Evolutionary conservation across 1,140 invertebrate species (phyloP), one percentile per base, ranked within the genome.

Genomic region (Amphibalanus amphitrite): DNA sequence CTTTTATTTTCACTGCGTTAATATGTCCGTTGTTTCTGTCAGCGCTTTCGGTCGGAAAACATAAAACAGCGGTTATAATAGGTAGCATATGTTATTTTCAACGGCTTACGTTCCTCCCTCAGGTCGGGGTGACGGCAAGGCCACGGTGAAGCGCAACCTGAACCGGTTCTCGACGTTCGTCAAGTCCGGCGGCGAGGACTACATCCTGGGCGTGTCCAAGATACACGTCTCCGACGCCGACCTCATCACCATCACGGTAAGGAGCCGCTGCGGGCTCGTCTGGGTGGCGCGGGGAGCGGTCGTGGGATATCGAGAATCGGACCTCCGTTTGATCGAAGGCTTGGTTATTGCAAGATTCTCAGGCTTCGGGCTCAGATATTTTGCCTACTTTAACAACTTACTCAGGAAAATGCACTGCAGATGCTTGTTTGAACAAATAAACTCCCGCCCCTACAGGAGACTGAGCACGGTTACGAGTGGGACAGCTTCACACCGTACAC

Each of bases 111-210:
- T 28, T 70, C 70, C 67, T 73, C 71, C 70, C 68, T 70, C 47
- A 70, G 70, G 71, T 73, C 73, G 72, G 72, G 72, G 74, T 68
- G 75, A 75, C 33, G 72, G 71, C 26, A 75, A 75, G 65, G 74
- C 74, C 64, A 77, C 78, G 28, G 75, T 79, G 70, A 75, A 88
- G 78, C 92, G 90, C 81, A 91, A 87, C 80, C 85, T 88, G 74
- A 90, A 89, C 78, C 89, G 92, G 81, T 98, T 98, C 85, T 93
- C 93, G 26, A 89, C 88, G 28, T 91, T 95, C 80, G 91, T 92
- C 17, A 97, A 97, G 82, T 88, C 90, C 68, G 91, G 92, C 29
- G 90, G 91, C 72, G 93, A 97, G 78, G 91, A 90, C 73, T 98
- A 93, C 80, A 86, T 98, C 74, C 85, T 97, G 72, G 92, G 90